Percentiles rank a stretch among this genome's conserved stretches.
phyloP scores from a whole-genome alignment of 1,140 invertebrate genomes.

The Diabrotica virgifera region DNA sequence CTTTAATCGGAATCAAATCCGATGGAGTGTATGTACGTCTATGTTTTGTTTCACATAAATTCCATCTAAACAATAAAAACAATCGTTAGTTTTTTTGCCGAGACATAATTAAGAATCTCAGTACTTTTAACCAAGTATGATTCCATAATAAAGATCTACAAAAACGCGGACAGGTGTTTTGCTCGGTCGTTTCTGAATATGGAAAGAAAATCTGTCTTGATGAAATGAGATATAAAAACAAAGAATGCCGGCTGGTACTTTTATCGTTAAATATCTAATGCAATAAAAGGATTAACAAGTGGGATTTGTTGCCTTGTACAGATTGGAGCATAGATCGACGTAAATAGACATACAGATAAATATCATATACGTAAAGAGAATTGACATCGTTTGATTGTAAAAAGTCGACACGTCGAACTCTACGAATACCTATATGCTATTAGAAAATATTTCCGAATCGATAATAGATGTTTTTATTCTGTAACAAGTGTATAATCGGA shows the following conservation, averaged over 20 bases:
- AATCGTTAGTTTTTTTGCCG: too few species aligned
- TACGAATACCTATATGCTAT: too few species aligned
- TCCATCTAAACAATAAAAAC: too few species aligned
- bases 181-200: background rate
- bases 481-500: too few species aligned
- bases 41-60: too few species aligned
- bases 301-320: background rate
- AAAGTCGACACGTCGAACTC: too few species aligned
- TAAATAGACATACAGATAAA: background rate
- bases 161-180: background rate
- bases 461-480: too few species aligned
- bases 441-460: too few species aligned
- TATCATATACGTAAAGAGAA: background rate
- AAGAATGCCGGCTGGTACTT: background rate
- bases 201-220: background rate
- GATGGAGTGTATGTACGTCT: too few species aligned
- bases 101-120: background rate
- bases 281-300: background rate
- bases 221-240: background rate
- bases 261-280: background rate
- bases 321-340: background rate
- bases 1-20: too few species aligned
- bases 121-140: background rate
- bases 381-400: background rate
- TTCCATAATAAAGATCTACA: background rate